Percentiles rank a stretch among this genome's conserved stretches.
Evolutionary conservation across 2,113 vertebrate species (phyloP).

Genomic region (Chaetodon auriga): DNA sequence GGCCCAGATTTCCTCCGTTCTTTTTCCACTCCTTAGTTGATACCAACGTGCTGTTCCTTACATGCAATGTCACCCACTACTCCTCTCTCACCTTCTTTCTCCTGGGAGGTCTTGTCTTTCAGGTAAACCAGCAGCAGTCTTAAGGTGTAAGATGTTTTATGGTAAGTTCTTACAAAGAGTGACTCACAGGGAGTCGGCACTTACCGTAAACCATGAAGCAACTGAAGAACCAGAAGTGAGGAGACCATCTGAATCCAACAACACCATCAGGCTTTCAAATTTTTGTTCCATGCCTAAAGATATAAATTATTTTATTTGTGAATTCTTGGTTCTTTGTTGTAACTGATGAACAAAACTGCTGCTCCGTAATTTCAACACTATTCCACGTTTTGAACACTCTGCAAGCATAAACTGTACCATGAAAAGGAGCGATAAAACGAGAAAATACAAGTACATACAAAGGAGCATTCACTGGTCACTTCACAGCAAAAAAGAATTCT

Average conservation of each 20-base stretch:
- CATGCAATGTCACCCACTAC: background rate
- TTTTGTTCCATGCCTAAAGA: background rate
- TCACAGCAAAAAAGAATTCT: background rate
- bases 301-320: background rate
- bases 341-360: background rate
- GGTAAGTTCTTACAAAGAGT: background rate
- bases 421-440: background rate
- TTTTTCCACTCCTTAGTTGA: background rate
- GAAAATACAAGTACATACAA: background rate
- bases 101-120: background rate
- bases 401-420: background rate
- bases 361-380: background rate
- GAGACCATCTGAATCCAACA: background rate
- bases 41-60: background rate
- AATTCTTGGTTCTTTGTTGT: background rate
- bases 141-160: background rate
- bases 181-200: background rate
- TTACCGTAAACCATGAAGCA: background rate
- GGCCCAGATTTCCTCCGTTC: too few relatives aligned
- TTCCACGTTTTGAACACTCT: background rate
- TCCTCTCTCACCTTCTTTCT: background rate
- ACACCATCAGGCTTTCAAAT: background rate
- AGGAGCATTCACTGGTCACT: background rate
- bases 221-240: background rate
- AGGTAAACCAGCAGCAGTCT: background rate